A percentile compares a stretch with the other conserved stretches of the same genome.
Evolutionary conservation across 2,888 invertebrate species (phyloP).

Genomic region (Esperia sulphurella): DNA sequence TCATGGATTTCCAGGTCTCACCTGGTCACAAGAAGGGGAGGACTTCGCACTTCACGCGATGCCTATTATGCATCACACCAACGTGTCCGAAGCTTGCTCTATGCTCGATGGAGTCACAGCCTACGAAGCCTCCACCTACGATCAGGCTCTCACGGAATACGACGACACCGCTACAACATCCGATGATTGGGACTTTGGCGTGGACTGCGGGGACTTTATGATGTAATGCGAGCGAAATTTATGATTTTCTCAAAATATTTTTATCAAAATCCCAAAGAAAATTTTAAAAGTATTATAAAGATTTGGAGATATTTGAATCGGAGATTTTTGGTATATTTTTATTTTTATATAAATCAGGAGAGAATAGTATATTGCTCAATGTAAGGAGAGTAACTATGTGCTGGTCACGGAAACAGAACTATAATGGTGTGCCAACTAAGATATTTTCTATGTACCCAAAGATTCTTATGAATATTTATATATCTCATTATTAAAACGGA

Average conservation of each 20-base stretch:
- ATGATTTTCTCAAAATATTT: neutral
- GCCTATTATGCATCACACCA: slow-evolving; percentile 82
- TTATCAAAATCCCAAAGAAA: neutral
- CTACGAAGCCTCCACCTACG: slow-evolving; percentile 79
- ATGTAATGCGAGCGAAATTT: slow-evolving; percentile 62
- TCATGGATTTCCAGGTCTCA: slow-evolving; percentile 67
- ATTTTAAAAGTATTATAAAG: neutral
- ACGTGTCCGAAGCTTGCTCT: slow-evolving; percentile 79
- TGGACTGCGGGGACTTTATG: slow-evolving; percentile 86
- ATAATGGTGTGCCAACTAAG: slow-evolving; percentile 51
- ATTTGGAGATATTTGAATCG: neutral
- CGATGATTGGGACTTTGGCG: slow-evolving; percentile 84
- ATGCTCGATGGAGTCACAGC: slow-evolving; percentile 79
- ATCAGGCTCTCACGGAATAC: slow-evolving; percentile 80
- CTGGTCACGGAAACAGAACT: slow-evolving; percentile 44
- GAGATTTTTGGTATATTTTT: slow-evolving; percentile 3
- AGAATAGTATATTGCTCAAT: slow-evolving; percentile 32
- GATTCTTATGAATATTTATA: slow-evolving; percentile 44
- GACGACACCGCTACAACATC: slow-evolving; percentile 73
- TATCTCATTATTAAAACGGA: slow-evolving; percentile 14
- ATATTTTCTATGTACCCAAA: slow-evolving; percentile 18
- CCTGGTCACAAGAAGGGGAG: slow-evolving; percentile 84
- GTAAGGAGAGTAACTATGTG: slow-evolving; percentile 33
- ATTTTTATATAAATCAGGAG: neutral
- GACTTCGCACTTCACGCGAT: slow-evolving; percentile 82